A percentile compares a stretch with the other conserved stretches of the same genome.
Conservation (phyloP, 1,140 invertebrate genomes). For the Sminthurinus signatus region DNA sequence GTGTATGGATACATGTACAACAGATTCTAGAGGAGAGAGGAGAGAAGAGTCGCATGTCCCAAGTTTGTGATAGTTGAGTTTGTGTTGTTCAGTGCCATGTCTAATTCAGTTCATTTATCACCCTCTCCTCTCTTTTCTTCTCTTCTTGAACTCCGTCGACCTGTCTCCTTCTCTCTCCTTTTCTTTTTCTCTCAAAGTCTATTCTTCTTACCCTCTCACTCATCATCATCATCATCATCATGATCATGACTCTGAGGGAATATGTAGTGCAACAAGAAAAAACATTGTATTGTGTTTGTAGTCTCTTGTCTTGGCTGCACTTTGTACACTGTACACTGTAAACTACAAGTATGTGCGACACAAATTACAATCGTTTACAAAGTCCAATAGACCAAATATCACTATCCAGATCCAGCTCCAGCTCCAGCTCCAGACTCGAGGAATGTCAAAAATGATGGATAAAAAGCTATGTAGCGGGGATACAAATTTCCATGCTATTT, state of each 20-base stretch:
- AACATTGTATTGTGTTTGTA: too few species aligned
- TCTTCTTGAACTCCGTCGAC: constrained; percentile 4
- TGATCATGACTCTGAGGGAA: not conserved
- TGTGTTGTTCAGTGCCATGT: constrained; percentile 11
- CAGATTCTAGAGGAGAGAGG: too few species aligned
- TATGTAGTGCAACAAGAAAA: not conserved
- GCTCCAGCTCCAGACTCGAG: too few species aligned
- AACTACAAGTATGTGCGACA: too few species aligned
- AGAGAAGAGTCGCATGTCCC: not conserved
- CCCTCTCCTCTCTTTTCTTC: constrained; percentile 19
- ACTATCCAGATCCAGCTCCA: too few species aligned
- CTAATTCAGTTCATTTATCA: constrained; percentile 34
- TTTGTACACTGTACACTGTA: too few species aligned
- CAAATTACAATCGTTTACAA: too few species aligned
- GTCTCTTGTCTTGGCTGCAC: too few species aligned
- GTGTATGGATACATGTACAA: constrained; percentile 12
- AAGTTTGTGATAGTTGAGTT: too few species aligned
- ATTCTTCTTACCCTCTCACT: too few species aligned
- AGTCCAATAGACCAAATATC: too few species aligned
- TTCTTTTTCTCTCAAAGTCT: not conserved
- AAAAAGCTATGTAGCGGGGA: not conserved
- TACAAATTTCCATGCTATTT: not conserved
- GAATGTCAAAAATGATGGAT: not conserved
- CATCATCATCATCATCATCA: too few species aligned
- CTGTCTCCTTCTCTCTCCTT: constrained; percentile 4